Base-by-base conservation (phyloP, 2,797 vertebrate genomes). In the Apodemus agrarius region DNA sequence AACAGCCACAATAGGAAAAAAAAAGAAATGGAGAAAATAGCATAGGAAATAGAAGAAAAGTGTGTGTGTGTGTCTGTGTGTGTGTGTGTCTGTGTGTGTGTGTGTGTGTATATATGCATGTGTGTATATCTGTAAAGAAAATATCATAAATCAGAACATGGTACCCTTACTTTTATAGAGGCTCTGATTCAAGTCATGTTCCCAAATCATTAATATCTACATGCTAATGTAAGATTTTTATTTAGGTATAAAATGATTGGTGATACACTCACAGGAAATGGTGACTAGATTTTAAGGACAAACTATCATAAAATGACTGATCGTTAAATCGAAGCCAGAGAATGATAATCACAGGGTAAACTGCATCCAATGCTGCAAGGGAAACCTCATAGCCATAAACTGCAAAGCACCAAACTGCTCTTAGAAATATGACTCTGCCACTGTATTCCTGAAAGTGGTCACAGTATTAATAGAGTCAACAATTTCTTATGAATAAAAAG, bases 361-460 rank as follows among this genome's bases (percentile, higher is more conserved):
- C 17, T 65, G 21, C 29, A 46, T 69, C 34, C n/a, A 78, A 4
- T 61, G 37, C 12, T 54, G 13, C 26, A 94, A 61, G 13, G 37
- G 59, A 46, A 65, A 89, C 43, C 24, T 63, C 74, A 22, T 2
- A 57, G n/a, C 65, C 19, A 22, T 46, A 91, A 95, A 65, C 91
- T 61, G 90, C 78, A 92, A 82, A 92, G 69, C 67, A 80, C 83
- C 11, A 61, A 59, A 93, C 40, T n/a, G 0, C 54, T 43, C 26
- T 87, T 69, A 80, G 40, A 95, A 96, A 95, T 17, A 78, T 13
- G 16, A 75, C 79, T 6, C 37, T 95, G n/a, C 85, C 46, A 91
- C 49, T 24, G 52, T 43, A 40, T 21, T 54, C 69, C 72, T 65
- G 37, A 93, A 72, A 92, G 31, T 37, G 7, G 21, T 89, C 85